Evolutionary conservation across 2,797 vertebrate species (phyloP).

Genomic region (Artibeus lituratus): DNA sequence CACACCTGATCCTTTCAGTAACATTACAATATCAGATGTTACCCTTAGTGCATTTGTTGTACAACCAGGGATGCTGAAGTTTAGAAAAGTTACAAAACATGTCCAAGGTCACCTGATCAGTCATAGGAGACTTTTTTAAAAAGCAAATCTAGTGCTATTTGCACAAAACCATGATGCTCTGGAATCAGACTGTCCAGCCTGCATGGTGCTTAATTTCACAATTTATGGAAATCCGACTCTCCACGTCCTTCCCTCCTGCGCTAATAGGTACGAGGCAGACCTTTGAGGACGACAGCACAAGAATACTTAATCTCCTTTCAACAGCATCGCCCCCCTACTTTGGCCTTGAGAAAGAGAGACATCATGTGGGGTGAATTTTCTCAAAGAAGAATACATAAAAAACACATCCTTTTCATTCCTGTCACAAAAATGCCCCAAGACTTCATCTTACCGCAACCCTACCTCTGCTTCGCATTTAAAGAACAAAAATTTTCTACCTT

Average conservation of each 20-base stretch:
- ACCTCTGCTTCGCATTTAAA: constrained; percentile 1
- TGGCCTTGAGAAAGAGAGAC: background rate
- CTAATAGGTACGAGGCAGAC: background rate
- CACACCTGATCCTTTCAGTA: background rate
- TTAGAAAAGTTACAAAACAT: background rate
- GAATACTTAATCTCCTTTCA: background rate
- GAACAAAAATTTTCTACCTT: background rate
- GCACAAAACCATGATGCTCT: background rate
- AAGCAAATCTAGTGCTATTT: background rate
- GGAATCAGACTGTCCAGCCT: background rate
- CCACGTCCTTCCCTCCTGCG: background rate
- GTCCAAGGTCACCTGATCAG: background rate
- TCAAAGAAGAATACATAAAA: background rate
- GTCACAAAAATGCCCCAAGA: background rate
- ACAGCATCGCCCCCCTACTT: background rate
- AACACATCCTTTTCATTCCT: background rate
- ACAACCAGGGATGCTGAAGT: background rate
- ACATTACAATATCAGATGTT: background rate
- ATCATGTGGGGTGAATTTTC: background rate
- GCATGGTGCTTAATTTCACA: background rate
- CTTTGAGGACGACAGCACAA: background rate
- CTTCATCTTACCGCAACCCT: background rate
- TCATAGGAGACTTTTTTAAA: background rate
- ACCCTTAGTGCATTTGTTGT: background rate
- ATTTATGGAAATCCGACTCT: background rate